Conservation (phyloP, 92 coral and sea anemone species). For the Parazoanthus swiftii region DNA sequence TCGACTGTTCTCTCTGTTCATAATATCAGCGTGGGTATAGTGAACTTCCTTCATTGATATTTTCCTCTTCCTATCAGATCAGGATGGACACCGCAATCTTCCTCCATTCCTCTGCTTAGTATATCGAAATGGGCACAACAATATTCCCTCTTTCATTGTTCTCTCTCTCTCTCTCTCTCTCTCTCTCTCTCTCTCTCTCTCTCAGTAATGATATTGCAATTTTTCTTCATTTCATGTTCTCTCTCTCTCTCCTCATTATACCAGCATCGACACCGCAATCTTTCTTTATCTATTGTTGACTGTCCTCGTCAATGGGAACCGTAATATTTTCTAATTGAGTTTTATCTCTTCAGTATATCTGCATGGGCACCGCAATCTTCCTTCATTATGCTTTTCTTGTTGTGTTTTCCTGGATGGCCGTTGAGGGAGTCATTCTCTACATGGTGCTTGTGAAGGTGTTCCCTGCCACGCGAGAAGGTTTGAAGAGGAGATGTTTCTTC, state of each 20-base stretch:
- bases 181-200: too few relatives aligned
- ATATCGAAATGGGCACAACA: too few relatives aligned
- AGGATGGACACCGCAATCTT: too few relatives aligned
- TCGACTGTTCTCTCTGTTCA: constrained; percentile 6
- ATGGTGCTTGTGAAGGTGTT: constrained; percentile 91
- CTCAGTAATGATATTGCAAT: neutral
- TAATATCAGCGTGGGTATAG: neutral
- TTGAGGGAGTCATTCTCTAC: constrained; percentile 90
- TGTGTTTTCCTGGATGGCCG: constrained; percentile 95
- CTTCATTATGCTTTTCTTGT: constrained; percentile 91
- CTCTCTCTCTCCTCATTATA: too few relatives aligned
- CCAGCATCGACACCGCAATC: too few relatives aligned
- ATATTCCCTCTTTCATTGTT: too few relatives aligned
- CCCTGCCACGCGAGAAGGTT: constrained; percentile 71
- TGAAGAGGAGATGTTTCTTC: constrained; percentile 66
- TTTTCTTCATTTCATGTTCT: too few relatives aligned
- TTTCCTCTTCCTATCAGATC: too few relatives aligned
- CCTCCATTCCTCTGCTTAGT: too few relatives aligned
- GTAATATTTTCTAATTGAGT: neutral
- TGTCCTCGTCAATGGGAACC: too few relatives aligned
- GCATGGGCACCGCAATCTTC: constrained; percentile 71
- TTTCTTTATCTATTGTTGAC: neutral
- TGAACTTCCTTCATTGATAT: too few relatives aligned
- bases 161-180: too few relatives aligned
- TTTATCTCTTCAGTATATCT: constrained; percentile 54